Conservation (phyloP, 1,140 invertebrate species). For the Pissodes strobi region DNA sequence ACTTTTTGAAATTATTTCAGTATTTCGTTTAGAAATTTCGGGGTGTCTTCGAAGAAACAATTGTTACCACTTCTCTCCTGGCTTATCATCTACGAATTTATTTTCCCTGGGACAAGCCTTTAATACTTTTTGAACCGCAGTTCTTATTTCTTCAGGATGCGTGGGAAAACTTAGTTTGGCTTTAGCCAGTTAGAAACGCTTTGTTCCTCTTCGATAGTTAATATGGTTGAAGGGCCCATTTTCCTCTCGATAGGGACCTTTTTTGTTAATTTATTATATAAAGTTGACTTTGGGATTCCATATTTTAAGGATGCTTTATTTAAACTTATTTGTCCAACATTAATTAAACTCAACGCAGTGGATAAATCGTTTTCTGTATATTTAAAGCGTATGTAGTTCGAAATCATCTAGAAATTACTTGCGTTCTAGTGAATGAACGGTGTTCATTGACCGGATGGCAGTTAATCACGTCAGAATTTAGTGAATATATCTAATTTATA, state of each 20-base stretch:
- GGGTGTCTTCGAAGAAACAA: constrained; percentile 21
- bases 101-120: constrained; percentile 8
- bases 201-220: constrained; percentile 7
- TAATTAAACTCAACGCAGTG: too few species aligned
- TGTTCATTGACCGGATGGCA: too few species aligned
- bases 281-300: constrained; percentile 44
- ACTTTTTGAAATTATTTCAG: constrained; percentile 25
- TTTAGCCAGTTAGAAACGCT: constrained; percentile 16
- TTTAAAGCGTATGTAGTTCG: too few species aligned
- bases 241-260: constrained; percentile 21
- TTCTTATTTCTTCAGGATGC: constrained; percentile 24
- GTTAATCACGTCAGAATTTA: too few species aligned
- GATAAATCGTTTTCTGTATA: too few species aligned
- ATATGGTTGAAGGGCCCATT: constrained; percentile 21
- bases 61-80: constrained; percentile 24
- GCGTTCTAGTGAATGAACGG: too few species aligned
- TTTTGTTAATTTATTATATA: constrained; percentile 22
- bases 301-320: constrained; percentile 42
- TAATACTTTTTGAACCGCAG: constrained; percentile 26
- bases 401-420: too few species aligned
- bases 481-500: too few species aligned
- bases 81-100: constrained; percentile 5
- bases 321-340: background rate
- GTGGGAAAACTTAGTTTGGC: constrained; percentile 29
- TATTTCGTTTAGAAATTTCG: constrained; percentile 10